phyloP scores from a whole-genome alignment of 2,888 invertebrate species.

The Oegoconia quadripuncta region DNA sequence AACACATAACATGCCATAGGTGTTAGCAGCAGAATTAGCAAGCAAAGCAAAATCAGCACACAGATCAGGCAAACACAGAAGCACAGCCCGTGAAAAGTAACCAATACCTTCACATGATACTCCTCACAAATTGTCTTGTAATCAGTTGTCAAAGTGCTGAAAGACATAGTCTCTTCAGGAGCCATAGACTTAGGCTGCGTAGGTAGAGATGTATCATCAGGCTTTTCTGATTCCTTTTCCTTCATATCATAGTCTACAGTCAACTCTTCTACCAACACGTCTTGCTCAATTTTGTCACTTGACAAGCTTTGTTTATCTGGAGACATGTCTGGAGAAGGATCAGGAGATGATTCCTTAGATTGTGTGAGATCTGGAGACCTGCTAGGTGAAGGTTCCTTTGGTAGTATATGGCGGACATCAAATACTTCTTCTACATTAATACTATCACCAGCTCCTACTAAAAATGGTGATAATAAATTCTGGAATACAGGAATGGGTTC shows the following conservation, averaged over 20 bases:
- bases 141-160: constrained; percentile 82
- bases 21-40: constrained; percentile 35
- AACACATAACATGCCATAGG: constrained; percentile 42
- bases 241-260: constrained; percentile 49
- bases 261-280: constrained; percentile 62
- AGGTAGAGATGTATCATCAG: constrained; percentile 35
- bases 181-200: constrained; percentile 56
- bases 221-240: constrained; percentile 36
- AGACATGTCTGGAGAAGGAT: constrained; percentile 32
- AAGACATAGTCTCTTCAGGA: constrained; percentile 60
- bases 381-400: constrained; percentile 21
- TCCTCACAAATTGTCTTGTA: constrained; percentile 86
- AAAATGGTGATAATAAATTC: constrained; percentile 59
- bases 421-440: constrained; percentile 50
- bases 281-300: constrained; percentile 55
- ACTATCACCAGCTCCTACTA: constrained; percentile 50
- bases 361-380: constrained; percentile 28
- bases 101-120: constrained; percentile 82
- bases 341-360: constrained; percentile 29
- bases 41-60: constrained; percentile 24
- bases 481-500: constrained; percentile 56
- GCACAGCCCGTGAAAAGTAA: constrained; percentile 31
- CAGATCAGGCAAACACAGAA: constrained; percentile 32
- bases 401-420: constrained; percentile 27
- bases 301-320: constrained; percentile 39